Base-by-base conservation (phyloP, 2,113 vertebrate species). In the Plectropomus leopardus region DNA sequence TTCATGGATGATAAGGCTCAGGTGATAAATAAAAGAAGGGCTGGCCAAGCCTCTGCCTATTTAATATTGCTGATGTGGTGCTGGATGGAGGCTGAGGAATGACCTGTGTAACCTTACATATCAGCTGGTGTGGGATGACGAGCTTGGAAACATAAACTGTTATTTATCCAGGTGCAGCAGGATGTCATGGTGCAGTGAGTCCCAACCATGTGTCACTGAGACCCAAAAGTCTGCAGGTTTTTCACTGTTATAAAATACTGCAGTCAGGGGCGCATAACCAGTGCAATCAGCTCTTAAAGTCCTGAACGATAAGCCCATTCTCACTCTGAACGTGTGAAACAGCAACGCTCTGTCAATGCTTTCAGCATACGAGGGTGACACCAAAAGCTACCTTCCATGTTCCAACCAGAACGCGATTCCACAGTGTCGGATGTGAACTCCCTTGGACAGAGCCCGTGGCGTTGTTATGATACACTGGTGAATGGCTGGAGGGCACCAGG, bases 1-100 rank as follows among this genome's bases (percentile, higher is more conserved):
- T 94, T 92, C 83, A 92, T 90, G 88, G 90, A 83, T 89, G 86
- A 90, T 84, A 88, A 89, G 64, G 40, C 85, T 72, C 61, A 61
- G 58, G 65, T 89, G 91, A 92, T 91, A 89, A 93, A 93, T 89
- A 87, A 80, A 82, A 88, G 55, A 67, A 45, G 61, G 60, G 67
- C 74, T 63, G 11, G 40, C 24, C 45, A 61, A 58, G 70, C 61
- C 28, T 65, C 26, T 65, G 57, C 57, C 50, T 74, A 40, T 82
- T 85, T 87, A 86, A 89, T 90, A 88, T 73, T 90, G 87, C 89
- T 92, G 89, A 90, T 89, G 82, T 75, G 78, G 77, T 74, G 78
- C 76, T 72, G 82, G 80, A 78, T 45, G 64, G 67, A 80, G 34
- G 69, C 58, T 60, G 47, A 75, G 48, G 80, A 85, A 69, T 83